phyloP scores from a whole-genome alignment of 2,113 vertebrate genomes.

The Agelaius phoeniceus region DNA sequence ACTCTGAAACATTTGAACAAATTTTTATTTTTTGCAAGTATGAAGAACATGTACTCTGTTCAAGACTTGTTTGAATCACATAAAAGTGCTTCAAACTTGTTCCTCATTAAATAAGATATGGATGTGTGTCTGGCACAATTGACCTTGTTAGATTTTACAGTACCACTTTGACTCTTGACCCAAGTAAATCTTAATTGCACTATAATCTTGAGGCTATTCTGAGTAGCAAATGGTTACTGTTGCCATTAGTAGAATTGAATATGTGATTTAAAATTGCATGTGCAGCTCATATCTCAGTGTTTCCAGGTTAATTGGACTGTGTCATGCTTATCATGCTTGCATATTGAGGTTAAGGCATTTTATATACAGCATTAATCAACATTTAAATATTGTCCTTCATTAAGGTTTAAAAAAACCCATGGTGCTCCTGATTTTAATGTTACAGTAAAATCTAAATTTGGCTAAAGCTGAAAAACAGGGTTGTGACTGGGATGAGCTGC shows the following conservation, averaged over 20 bases:
- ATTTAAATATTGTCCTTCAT: not conserved
- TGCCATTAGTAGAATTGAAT: not conserved
- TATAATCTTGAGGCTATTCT: not conserved
- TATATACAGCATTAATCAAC: not conserved
- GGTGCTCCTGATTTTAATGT: not conserved
- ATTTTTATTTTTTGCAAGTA: not conserved
- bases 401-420: not conserved
- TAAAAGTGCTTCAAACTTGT: not conserved
- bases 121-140: not conserved
- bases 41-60: not conserved
- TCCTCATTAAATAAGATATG: not conserved
- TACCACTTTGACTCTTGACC: not conserved
- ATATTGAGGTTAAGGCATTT: not conserved
- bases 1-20: not conserved
- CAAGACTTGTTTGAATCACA: not conserved
- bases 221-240: not conserved
- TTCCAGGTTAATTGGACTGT: not conserved
- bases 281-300: not conserved
- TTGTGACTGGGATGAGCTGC: not conserved
- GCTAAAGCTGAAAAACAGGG: not conserved
- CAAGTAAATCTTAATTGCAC: not conserved
- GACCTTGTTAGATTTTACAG: not conserved
- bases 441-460: not conserved
- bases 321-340: not conserved
- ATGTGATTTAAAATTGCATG: not conserved